A percentile compares a stretch with the other conserved stretches of the same genome.
Conservation (phyloP, 2,888 invertebrate species). For the Leucoma salicis region DNA sequence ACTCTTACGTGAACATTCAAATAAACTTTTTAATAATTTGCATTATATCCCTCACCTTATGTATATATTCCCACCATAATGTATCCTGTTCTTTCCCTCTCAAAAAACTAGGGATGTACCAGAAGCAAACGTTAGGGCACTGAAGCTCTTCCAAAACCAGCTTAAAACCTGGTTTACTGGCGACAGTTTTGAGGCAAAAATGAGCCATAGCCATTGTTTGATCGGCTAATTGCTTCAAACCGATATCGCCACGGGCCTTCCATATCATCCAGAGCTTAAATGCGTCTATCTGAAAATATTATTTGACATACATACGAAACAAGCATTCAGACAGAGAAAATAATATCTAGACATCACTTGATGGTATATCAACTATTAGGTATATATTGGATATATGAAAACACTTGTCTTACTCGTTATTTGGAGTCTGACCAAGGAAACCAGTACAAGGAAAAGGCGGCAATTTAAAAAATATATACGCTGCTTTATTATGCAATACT, state of each 20-base stretch:
- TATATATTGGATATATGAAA: too few species aligned
- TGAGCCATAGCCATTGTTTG: conserved; percentile 84
- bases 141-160: conserved; percentile 83
- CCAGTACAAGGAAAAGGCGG: too few species aligned
- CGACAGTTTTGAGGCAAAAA: conserved; percentile 79
- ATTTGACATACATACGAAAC: too few species aligned
- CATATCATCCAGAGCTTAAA: conserved; percentile 97
- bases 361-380: too few species aligned
- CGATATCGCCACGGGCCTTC: conserved; percentile 88
- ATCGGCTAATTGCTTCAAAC: conserved; percentile 83
- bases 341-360: too few species aligned
- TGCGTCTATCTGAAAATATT: conserved; percentile 85
- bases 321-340: too few species aligned
- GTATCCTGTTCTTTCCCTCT: conserved; percentile 60
- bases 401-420: too few species aligned
- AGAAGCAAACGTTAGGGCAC: conserved; percentile 94
- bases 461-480: too few species aligned
- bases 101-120: conserved; percentile 88
- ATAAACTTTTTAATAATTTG: too few species aligned
- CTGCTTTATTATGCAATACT: too few species aligned
- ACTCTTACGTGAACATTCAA: too few species aligned
- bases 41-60: conserved; percentile 59
- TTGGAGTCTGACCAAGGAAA: too few species aligned
- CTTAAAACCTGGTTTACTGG: conserved; percentile 80
- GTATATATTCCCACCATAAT: conserved; percentile 78